Evolutionary conservation across 53 echinoderm and acorn worm genomes (phyloP).

Genomic region (Apostichopus leukothele): DNA sequence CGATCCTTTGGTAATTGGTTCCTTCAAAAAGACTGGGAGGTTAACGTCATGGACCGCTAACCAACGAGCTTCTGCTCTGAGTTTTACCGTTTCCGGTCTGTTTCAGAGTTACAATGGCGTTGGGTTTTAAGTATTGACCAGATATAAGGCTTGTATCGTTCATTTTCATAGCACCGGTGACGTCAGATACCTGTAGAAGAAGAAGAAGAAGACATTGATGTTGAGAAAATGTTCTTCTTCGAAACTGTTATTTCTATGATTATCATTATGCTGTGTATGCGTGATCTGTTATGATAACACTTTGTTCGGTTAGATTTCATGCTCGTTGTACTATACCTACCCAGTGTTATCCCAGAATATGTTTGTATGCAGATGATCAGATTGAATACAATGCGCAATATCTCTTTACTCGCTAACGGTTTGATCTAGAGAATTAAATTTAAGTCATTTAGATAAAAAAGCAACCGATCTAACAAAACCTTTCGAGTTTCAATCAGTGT

Average conservation of each 20-base stretch:
- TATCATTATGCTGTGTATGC: not conserved
- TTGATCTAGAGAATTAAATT: too few relatives aligned
- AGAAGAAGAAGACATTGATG: not conserved
- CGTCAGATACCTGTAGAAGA: constrained; percentile 31
- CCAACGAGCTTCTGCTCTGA: constrained; percentile 34
- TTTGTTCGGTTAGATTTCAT: too few relatives aligned
- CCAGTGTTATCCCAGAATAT: too few relatives aligned
- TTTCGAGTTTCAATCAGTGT: too few relatives aligned
- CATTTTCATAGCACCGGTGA: constrained; percentile 22
- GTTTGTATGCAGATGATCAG: too few relatives aligned
- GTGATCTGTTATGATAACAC: not conserved
- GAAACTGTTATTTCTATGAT: not conserved
- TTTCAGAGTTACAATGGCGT: constrained; percentile 6
- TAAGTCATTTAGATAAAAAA: too few relatives aligned
- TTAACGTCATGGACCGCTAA: constrained; percentile 23
- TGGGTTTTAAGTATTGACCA: constrained; percentile 17
- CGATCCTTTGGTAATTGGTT: constrained; percentile 6
- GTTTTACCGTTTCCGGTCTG: constrained; percentile 28
- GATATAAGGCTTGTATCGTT: constrained; percentile 29
- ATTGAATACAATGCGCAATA: too few relatives aligned
- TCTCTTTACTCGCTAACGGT: too few relatives aligned
- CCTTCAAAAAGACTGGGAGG: not conserved
- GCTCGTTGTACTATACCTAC: too few relatives aligned
- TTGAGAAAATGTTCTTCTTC: not conserved
- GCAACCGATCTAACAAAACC: too few relatives aligned